These are phyloP conservation scores for Athene noctua DNA, from an alignment of 2,113 vertebrate genomes.

Conservation along the genomic window DNA sequence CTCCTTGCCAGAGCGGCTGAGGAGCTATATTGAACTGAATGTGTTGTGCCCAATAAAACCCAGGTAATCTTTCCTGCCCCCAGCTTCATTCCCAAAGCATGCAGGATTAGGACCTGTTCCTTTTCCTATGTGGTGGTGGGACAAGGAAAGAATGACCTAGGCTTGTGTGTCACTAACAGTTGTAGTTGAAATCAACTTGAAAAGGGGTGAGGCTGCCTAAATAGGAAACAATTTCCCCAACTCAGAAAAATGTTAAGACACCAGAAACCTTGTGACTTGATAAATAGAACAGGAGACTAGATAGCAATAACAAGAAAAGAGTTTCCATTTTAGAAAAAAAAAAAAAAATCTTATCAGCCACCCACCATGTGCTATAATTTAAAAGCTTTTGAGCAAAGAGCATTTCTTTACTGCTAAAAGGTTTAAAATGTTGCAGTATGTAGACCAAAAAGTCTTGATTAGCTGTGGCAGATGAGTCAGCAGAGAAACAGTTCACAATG, in stretches of 20 bases:
- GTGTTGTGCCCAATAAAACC: neutral
- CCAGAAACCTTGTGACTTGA: constrained; percentile 5
- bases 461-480: constrained; percentile 37
- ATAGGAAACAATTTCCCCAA: neutral
- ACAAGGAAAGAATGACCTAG: neutral
- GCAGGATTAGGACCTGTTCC: neutral
- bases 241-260: neutral
- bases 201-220: neutral
- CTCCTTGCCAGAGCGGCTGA: neutral
- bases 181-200: neutral
- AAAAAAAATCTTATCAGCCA: constrained; percentile 50
- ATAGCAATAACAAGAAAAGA: constrained; percentile 14
- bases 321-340: constrained; percentile 14
- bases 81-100: neutral
- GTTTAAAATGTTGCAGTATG: constrained; percentile 30
- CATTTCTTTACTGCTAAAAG: constrained; percentile 40
- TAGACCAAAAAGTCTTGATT: constrained; percentile 50
- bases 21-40: neutral
- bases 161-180: neutral
- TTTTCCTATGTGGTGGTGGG: neutral
- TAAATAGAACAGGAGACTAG: constrained; percentile 30
- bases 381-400: constrained; percentile 53
- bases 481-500: constrained; percentile 22
- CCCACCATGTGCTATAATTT: constrained; percentile 51
- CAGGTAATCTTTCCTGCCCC: neutral